A percentile compares a stretch with the other conserved stretches of the same genome.
Conservation (phyloP, 2,797 vertebrate genomes). For the Gephyroberyx darwinii region DNA sequence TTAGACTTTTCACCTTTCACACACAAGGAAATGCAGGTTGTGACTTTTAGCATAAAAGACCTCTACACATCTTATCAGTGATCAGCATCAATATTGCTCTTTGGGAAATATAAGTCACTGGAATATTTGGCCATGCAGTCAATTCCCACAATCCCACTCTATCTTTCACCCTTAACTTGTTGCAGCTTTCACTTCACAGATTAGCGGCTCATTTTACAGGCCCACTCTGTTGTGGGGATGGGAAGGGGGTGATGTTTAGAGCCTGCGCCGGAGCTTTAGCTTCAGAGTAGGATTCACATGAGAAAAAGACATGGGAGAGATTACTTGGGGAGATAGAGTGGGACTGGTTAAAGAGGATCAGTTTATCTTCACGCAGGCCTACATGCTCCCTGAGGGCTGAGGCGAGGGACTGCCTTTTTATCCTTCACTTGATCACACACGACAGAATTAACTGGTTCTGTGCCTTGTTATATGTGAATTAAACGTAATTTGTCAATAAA, state of each 20-base stretch:
- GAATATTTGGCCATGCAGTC: background rate
- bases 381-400: constrained; percentile 61
- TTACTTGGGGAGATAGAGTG: constrained; percentile 76
- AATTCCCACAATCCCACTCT: background rate
- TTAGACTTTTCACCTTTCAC: too few species aligned
- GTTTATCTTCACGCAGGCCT: constrained; percentile 75
- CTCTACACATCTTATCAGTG: too few species aligned
- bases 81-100: too few species aligned
- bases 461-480: constrained; percentile 53
- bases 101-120: background rate
- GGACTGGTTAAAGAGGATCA: constrained; percentile 78
- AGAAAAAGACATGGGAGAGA: constrained; percentile 72
- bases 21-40: too few species aligned
- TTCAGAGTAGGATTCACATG: constrained; percentile 58
- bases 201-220: constrained; percentile 49
- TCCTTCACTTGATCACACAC: constrained; percentile 57
- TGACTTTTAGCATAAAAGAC: too few species aligned
- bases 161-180: constrained; percentile 13
- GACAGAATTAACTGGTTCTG: constrained; percentile 42
- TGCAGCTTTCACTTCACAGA: constrained; percentile 31
- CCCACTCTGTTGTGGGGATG: background rate
- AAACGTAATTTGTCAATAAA: constrained; percentile 31
- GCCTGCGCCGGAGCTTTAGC: constrained; percentile 63
- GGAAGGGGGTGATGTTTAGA: constrained; percentile 31
- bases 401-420: constrained; percentile 58